These are phyloP conservation scores for Oegoconia quadripuncta DNA, from an alignment of 2,888 invertebrate species.

Conservation along the genomic window DNA sequence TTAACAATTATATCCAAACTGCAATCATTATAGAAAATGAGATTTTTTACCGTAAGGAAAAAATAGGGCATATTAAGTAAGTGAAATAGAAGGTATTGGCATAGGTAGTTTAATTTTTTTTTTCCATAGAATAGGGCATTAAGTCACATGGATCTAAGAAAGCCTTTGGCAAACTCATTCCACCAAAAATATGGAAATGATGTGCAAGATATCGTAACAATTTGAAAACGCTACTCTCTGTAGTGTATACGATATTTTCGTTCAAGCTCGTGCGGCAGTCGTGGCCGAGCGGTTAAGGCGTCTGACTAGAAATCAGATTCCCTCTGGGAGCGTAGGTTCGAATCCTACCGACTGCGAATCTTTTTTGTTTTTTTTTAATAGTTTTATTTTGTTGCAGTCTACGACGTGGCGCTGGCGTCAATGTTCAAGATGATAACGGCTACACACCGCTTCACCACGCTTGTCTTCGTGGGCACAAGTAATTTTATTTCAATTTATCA, in stretches of 20 bases:
- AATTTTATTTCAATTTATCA: conserved; percentile 54
- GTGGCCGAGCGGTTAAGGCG: conserved; percentile 94
- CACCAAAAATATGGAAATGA: too few species aligned
- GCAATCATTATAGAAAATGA: too few species aligned
- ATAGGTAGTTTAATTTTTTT: too few species aligned
- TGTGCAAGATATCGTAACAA: neutral
- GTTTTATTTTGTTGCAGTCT: conserved; percentile 81
- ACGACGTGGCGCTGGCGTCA: conserved; percentile 93
- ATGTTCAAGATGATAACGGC: conserved; percentile 95
- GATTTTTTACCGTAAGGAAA: too few species aligned
- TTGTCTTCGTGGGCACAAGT: conserved; percentile 95
- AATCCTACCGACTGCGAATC: conserved; percentile 90
- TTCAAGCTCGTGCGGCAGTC: conserved; percentile 71
- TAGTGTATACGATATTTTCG: conserved; percentile 30
- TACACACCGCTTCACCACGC: conserved; percentile 97
- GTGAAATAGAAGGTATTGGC: too few species aligned
- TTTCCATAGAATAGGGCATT: too few species aligned
- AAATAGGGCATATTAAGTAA: too few species aligned
- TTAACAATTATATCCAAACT: too few species aligned
- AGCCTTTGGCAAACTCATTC: too few species aligned
- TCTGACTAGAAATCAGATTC: conserved; percentile 94
- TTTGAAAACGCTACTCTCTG: neutral
- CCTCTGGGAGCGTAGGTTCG: conserved; percentile 95
- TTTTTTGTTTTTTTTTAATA: conserved; percentile 28
- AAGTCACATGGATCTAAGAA: too few species aligned